A percentile compares a stretch with the other conserved stretches of the same genome.
phyloP scores from a whole-genome alignment of 2,888 invertebrate genomes.

The Thymelicus acteon region DNA sequence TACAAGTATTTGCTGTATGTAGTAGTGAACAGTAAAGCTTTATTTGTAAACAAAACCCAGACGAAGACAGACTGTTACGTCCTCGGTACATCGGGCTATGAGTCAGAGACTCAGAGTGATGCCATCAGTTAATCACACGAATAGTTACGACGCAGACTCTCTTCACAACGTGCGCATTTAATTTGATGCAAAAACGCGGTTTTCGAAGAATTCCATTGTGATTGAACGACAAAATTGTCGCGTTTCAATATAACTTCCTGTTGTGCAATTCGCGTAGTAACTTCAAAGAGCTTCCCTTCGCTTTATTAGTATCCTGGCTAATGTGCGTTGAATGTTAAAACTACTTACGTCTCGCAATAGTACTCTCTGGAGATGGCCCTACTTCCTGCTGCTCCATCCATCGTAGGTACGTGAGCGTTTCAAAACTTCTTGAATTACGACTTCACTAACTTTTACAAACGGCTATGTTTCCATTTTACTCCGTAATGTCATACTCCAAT shows the following conservation, averaged over 20 bases:
- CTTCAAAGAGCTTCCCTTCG: constrained; percentile 33
- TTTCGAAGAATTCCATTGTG: constrained; percentile 10
- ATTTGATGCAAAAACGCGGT: constrained; percentile 41
- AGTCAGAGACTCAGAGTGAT: constrained; percentile 69
- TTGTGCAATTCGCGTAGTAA: constrained; percentile 11
- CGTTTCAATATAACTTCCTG: constrained; percentile 23
- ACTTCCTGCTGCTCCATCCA: constrained; percentile 43
- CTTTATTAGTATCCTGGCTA: constrained; percentile 55
- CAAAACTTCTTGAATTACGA: constrained; percentile 15
- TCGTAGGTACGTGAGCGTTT: constrained; percentile 38
- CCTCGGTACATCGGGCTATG: constrained; percentile 51
- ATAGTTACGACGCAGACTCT: constrained; percentile 42
- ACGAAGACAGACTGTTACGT: constrained; percentile 48
- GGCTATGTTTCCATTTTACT: not conserved
- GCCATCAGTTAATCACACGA: constrained; percentile 54
- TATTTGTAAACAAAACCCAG: constrained; percentile 70
- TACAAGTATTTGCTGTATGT: constrained; percentile 36
- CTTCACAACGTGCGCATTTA: constrained; percentile 50
- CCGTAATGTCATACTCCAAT: constrained; percentile 1
- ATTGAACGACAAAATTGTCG: constrained; percentile 20
- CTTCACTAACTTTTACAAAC: not conserved
- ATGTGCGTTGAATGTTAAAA: constrained; percentile 71
- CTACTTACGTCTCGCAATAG: constrained; percentile 65
- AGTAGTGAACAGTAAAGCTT: constrained; percentile 38
- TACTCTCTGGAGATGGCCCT: constrained; percentile 59